phyloP scores from a whole-genome alignment of 2,797 vertebrate species.

The Pitangus sulphuratus region DNA sequence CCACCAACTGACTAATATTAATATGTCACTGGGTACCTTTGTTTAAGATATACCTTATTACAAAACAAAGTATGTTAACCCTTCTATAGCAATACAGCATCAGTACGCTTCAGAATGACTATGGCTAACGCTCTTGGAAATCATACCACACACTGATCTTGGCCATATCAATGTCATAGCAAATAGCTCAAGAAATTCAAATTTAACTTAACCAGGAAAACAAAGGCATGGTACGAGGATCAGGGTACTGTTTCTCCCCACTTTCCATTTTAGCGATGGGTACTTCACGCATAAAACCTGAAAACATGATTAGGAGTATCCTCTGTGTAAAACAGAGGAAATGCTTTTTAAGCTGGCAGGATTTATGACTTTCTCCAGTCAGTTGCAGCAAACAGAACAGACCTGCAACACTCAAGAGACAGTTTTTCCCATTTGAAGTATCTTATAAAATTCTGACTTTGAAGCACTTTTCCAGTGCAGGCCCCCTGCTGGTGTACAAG shows the following conservation, averaged over 20 bases:
- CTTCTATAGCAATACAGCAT: not conserved
- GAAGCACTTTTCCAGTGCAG: not conserved
- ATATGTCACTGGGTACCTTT: not conserved
- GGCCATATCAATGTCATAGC: accelerated
- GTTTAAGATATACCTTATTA: not conserved
- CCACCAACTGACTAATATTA: not conserved
- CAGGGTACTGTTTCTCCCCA: not conserved
- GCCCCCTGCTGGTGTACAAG: slow-evolving; percentile 32
- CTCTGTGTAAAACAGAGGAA: not conserved
- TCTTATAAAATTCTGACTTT: not conserved
- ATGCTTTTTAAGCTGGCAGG: not conserved
- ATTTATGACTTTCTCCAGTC: not conserved
- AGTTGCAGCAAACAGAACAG: not conserved
- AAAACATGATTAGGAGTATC: not conserved
- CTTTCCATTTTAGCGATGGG: not conserved
- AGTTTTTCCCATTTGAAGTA: not conserved
- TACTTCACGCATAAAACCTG: not conserved
- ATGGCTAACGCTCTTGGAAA: accelerated
- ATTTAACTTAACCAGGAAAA: not conserved
- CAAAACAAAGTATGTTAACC: not conserved
- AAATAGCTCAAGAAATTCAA: not conserved
- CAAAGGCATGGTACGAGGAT: accelerated
- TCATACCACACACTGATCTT: not conserved
- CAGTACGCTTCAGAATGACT: not conserved
- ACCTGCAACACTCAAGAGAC: not conserved